Conservation (phyloP, 2,797 vertebrate species). For the Macrochelys suwanniensis region DNA sequence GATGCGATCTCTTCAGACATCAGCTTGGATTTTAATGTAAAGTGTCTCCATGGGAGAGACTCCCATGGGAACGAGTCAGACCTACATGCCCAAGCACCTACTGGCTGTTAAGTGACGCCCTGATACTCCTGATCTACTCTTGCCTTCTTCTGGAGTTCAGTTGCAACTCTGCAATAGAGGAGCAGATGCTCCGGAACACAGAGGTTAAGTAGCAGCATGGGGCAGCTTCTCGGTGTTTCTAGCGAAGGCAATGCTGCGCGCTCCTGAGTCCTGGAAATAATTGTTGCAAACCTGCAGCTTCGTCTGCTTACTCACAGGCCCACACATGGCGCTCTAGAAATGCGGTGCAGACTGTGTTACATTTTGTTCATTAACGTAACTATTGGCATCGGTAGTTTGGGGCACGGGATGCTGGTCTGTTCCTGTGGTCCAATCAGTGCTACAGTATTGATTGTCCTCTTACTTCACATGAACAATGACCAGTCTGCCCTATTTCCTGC, state of each 20-base stretch:
- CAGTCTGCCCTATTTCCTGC: background rate
- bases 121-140: constrained; percentile 1
- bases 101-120: background rate
- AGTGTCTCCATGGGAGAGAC: constrained; percentile 46
- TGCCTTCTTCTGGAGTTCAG: constrained; percentile 27
- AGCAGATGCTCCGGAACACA: constrained; percentile 5
- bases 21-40: constrained; percentile 72
- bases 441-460: background rate
- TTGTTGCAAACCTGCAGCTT: background rate
- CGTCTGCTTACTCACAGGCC: background rate
- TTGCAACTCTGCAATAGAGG: background rate
- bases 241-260: background rate
- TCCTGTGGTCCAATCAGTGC: background rate
- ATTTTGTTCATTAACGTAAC: background rate
- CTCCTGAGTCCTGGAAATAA: background rate
- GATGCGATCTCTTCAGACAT: constrained; percentile 57
- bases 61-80: background rate
- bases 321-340: fast-evolving
- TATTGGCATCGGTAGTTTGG: fast-evolving
- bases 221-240: background rate
- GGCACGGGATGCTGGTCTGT: background rate
- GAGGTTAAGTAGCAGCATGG: constrained; percentile 13
- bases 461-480: background rate
- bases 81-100: background rate
- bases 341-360: background rate